A percentile compares a stretch with the other conserved stretches of the same genome.
phyloP scores from a whole-genome alignment of 2,888 invertebrate genomes.

The Meta bourneti region DNA sequence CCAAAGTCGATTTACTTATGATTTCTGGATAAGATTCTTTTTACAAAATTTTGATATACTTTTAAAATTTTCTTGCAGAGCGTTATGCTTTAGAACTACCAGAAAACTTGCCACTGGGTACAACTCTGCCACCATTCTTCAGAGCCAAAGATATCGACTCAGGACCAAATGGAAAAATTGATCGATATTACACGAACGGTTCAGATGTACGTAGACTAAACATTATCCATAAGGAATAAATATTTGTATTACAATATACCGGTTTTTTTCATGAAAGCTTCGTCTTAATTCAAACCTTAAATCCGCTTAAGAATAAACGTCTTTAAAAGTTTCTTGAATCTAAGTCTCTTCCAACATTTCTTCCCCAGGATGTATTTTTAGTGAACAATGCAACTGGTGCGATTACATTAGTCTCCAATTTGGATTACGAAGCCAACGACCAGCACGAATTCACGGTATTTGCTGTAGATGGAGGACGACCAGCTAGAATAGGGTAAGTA shows the following conservation, averaged over 20 bases:
- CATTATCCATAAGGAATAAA: background rate
- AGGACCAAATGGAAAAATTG: slow-evolving; percentile 78
- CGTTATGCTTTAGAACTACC: slow-evolving; percentile 78
- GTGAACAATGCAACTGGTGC: slow-evolving; percentile 78
- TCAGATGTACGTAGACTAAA: slow-evolving; percentile 63
- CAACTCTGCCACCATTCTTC: slow-evolving; percentile 78
- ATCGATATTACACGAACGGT: slow-evolving; percentile 75
- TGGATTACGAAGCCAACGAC: slow-evolving; percentile 78
- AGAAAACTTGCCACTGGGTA: slow-evolving; percentile 78
- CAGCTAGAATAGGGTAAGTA: slow-evolving; percentile 78
- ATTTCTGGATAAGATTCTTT: background rate
- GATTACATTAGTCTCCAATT: slow-evolving; percentile 75
- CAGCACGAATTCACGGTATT: slow-evolving; percentile 78
- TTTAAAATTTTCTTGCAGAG: slow-evolving; percentile 60
- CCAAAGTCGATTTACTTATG: too few relatives aligned
- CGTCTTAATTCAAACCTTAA: background rate
- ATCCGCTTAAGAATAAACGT: background rate
- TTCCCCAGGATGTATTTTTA: slow-evolving; percentile 76
- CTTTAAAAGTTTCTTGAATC: background rate
- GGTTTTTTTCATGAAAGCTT: background rate
- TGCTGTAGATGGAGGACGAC: slow-evolving; percentile 78
- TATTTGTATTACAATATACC: background rate
- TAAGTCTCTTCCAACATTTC: background rate
- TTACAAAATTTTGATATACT: background rate
- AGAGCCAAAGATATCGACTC: slow-evolving; percentile 77